Evolutionary conservation across 2,888 invertebrate species (phyloP), one percentile per base, ranked within the genome.

Genomic region (Chalcis sispes): DNA sequence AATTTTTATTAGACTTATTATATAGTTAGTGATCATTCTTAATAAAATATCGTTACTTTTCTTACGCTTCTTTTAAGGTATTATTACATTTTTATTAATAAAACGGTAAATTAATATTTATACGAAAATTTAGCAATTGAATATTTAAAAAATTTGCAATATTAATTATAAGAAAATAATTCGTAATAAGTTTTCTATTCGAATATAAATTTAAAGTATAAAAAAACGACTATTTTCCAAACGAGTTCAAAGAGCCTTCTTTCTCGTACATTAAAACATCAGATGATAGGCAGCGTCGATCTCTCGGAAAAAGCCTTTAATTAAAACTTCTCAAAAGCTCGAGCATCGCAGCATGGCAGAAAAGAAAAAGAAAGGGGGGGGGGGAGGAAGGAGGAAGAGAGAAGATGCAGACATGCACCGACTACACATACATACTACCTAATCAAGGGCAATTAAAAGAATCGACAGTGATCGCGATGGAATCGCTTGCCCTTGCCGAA

Each of bases 371-470:
- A 46, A n/a, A 46, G 46, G 13, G 46, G 20, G 20, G 36, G 36
- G 36, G 36, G 36, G 36, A 7, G 36, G 36, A 10, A 36, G 10
- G 36, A 4, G 36, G 36, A 7, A 10, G n/a, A n/a, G 5, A 36
- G 36, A 10, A 36, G 36, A 36, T 36, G n/a, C n/a, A n/a, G n/a
- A n/a, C n/a, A 36, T 36, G 10, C 36, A 7, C 10, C 13, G 40
- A 36, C n/a, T n/a, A n/a, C n/a, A n/a, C n/a, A n/a, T n/a, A 25
- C 62, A 50, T 40, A 67, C 42, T 29, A 42, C 58, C 46, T 48
- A 59, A 64, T 64, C 64, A 36, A 59, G 18, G 72, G 72, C 72
- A 73, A 73, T 73, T 73, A 73, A 73, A 66, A 58, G 58, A 59
- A 66, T 50, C 66, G 59, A 23, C 29, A 20, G 56, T 13, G 46